Percentiles rank a stretch among this genome's conserved stretches.
Conservation (phyloP, 2,113 vertebrate genomes). For the Phoenicopterus ruber region DNA sequence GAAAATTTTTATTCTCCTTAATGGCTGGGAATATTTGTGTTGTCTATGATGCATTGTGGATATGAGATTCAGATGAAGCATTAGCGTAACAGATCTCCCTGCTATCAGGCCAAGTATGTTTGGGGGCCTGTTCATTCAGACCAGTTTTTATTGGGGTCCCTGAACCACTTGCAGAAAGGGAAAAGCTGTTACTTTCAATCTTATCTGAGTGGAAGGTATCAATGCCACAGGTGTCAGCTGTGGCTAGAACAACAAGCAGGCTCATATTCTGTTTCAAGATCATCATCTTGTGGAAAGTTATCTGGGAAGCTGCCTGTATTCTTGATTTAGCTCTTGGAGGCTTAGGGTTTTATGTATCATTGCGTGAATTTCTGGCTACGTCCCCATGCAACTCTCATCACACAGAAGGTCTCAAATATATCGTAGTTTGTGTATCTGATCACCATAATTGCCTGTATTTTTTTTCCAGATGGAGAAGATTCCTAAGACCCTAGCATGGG, state of each 20-base stretch:
- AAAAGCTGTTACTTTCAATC: background rate
- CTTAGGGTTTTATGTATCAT: background rate
- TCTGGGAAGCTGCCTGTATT: background rate
- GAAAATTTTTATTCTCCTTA: background rate
- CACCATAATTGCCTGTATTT: background rate
- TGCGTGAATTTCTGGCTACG: background rate
- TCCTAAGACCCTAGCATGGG: background rate
- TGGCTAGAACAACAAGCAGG: background rate
- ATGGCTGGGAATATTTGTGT: background rate
- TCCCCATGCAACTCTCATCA: background rate
- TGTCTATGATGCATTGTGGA: background rate
- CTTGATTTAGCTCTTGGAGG: background rate
- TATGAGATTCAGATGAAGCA: background rate
- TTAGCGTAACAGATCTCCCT: background rate
- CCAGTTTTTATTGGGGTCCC: background rate
- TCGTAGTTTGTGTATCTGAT: background rate
- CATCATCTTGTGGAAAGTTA: background rate
- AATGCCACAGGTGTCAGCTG: fast-evolving
- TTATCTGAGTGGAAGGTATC: background rate
- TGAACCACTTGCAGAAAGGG: background rate
- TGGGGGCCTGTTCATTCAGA: background rate
- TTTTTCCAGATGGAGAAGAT: background rate
- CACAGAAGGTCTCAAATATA: background rate
- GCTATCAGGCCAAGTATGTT: fast-evolving
- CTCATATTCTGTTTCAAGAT: background rate